Base-by-base conservation (phyloP, 2,797 vertebrate genomes). In the Lagodon rhomboides region DNA sequence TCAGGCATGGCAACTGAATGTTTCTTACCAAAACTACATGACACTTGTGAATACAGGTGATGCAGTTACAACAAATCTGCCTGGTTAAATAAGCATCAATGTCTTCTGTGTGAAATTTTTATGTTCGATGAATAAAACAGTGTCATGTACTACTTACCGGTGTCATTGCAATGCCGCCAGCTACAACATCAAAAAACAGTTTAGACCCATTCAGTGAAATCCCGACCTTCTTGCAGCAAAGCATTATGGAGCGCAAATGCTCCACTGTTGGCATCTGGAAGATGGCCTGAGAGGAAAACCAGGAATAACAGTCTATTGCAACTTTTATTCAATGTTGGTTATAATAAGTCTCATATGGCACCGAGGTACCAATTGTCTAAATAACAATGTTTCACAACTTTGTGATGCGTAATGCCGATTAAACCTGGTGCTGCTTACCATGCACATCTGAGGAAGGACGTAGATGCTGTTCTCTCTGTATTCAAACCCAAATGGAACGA, bases 201-300 rank as follows among this genome's bases (percentile, higher is more conserved):
- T 0, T 55, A 1, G 1, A 4, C 0, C 23, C 43, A 11, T 66
- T 69, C 0, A 93, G 30, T 3, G 0, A 0, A 2, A 81, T 0
- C 3, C 0, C 3, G 0, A 8, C 17, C 0, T 0, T 12, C 0
- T 0, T 2, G 0, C 1, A 0, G 5, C 0, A 1, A 1, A 2
- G 34, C 3, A 79, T 1, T 1, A 85, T 0, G 0, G 17, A 0
- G 0, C 12, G 15, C 12, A 72, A 22, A 4, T 8, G 2, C 4
- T 15, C 0, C 0, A 2, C 1, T 0, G 4, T 4, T 0, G 54
- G 71, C 69, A 87, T 49, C 17, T 8, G 0, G 23, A 69, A 1
- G 4, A 93, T 81, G 4, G 87, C 92, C 92, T 93, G 20, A 30
- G 47, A 56, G 30, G 18, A 58, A 76, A 66, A 13, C 17, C 13